Percentiles rank a stretch among this genome's conserved stretches.
phyloP scores from a whole-genome alignment of 30 jellyfish, hydroid and myxozoan genomes.

The Turritopsis rubra region DNA sequence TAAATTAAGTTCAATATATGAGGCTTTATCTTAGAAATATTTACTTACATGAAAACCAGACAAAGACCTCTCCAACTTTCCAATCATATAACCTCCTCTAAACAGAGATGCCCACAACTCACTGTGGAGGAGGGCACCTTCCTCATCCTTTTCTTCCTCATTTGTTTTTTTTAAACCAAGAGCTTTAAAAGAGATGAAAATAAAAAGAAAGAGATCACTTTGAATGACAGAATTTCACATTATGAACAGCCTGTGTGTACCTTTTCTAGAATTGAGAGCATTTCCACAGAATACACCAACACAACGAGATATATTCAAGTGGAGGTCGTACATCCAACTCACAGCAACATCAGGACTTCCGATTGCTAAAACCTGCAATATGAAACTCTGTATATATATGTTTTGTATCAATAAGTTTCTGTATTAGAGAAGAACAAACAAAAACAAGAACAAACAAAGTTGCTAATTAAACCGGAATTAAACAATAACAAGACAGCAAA shows the following conservation, averaged over 20 bases:
- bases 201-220: background rate
- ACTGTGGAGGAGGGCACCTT: conserved; percentile 83
- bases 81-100: conserved; percentile 93
- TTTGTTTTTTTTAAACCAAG: conserved; percentile 44
- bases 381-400: too few species aligned
- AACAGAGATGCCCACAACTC: conserved; percentile 92
- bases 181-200: conserved; percentile 26
- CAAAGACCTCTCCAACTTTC: conserved; percentile 77
- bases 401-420: too few species aligned
- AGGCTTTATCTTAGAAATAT: too few species aligned
- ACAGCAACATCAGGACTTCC: conserved; percentile 97
- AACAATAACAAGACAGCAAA: too few species aligned
- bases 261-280: conserved; percentile 79
- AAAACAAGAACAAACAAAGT: too few species aligned
- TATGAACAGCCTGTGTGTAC: too few species aligned
- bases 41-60: conserved; percentile 90
- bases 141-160: conserved; percentile 70
- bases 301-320: conserved; percentile 56
- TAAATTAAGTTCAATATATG: too few species aligned
- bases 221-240: background rate
- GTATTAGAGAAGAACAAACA: too few species aligned
- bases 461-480: too few species aligned
- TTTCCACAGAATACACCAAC: conserved; percentile 89
- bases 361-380: conserved; percentile 61
- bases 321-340: conserved; percentile 87